Base-by-base conservation (phyloP, 2,888 invertebrate genomes). In the Agelastica alni region DNA sequence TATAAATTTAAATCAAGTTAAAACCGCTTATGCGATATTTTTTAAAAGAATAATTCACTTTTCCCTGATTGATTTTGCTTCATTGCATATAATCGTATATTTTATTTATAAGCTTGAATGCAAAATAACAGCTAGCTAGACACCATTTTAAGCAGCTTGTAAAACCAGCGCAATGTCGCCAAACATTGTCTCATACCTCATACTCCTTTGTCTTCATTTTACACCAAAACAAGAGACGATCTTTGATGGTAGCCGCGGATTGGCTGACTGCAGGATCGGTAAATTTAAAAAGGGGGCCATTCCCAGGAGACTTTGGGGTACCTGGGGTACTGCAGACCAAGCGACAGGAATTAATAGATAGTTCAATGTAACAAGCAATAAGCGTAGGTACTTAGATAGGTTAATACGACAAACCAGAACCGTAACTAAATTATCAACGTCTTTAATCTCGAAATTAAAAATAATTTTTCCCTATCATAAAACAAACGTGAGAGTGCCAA, bases 181-280 rank as follows among this genome's bases (percentile, higher is more conserved):
- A 47, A 36, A 31, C 4, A 12, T 4, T 18, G n/a, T 39, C 14
- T 61, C 66, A 68, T 90, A 96, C 96, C 91, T 95, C 90, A 82
- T 97, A 97, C 83, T 93, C 95, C 84, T 90, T 88, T 74, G 96
- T 96, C 87, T 96, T 95, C 83, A 91, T 89, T 81, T 93, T 91
- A 84, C 93, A 93, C 97, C 97, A 97, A 80, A 90, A 88, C 81
- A 97, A 87, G 78, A 97, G 85, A 80, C 94, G 88, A 78, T 96
- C 95, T 87, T 96, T 97, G 80, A 96, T 93, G 81, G 93, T 91
- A 81, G 88, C 89, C 75, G 95, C 95, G 82, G 91, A 93, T 79
- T 89, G 87, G 79, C 87, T 88, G 82, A 95, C 85, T 80, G 88
- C 87, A 75, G 91, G 89, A 82, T 92, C 92, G 79, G 91, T 91